Evolutionary conservation across 2,797 vertebrate species (phyloP).

Genomic region (Stomatorhinus walkeri): DNA sequence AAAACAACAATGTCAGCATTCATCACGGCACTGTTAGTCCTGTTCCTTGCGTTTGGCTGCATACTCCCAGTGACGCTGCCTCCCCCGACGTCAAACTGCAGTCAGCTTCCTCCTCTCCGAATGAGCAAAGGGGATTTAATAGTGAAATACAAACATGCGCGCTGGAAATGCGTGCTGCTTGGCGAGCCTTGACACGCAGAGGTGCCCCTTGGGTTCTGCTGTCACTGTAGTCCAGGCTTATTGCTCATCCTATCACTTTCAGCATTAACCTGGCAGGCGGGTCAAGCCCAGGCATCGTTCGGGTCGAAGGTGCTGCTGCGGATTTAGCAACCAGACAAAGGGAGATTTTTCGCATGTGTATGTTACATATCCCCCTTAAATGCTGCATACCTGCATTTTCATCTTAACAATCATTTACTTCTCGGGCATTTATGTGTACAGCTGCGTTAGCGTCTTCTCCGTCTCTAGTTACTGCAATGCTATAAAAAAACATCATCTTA

Average conservation of each 20-base stretch:
- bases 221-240: neutral
- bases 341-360: neutral
- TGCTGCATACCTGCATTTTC: neutral
- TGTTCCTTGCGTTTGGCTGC: neutral
- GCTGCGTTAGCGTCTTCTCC: neutral
- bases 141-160: neutral
- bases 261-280: neutral
- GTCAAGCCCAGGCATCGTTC: neutral
- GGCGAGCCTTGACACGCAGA: neutral
- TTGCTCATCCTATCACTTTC: neutral
- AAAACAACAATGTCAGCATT: neutral
- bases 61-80: neutral
- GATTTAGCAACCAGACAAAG: neutral
- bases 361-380: neutral
- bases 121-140: neutral
- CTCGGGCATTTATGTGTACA: neutral
- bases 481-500: neutral
- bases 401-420: neutral
- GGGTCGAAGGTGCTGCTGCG: neutral
- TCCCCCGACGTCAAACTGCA: neutral
- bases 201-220: neutral
- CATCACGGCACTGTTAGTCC: slow-evolving; percentile 7
- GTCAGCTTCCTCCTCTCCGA: neutral
- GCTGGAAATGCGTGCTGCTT: neutral
- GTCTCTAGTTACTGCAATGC: neutral